Conservation (phyloP, 2,888 invertebrate genomes). For the Capitulum mitella region DNA sequence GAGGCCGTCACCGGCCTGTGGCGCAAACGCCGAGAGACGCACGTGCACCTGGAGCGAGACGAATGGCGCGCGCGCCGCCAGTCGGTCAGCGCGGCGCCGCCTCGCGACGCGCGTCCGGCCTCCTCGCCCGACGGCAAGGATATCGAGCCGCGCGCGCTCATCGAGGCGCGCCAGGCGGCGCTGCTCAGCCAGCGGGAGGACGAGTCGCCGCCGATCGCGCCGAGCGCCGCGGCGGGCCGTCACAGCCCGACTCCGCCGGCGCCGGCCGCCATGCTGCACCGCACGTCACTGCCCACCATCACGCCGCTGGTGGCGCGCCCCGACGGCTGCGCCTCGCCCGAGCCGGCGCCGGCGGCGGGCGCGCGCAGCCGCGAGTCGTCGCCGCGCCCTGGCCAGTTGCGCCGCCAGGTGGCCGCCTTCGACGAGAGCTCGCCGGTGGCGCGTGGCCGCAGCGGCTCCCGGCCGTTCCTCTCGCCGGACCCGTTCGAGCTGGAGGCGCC, state of each 20-base stretch:
- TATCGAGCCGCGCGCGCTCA: conserved; percentile 11
- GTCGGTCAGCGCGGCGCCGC: conserved; percentile 32
- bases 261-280: neutral
- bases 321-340: conserved; percentile 33
- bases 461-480: conserved; percentile 71
- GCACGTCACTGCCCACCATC: neutral
- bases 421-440: conserved; percentile 62
- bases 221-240: neutral
- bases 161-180: conserved; percentile 21
- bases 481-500: conserved; percentile 38
- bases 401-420: conserved; percentile 54
- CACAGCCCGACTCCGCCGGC: neutral
- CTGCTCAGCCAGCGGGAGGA: neutral
- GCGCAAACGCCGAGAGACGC: conserved; percentile 33
- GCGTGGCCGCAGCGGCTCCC: conserved; percentile 35
- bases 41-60: conserved; percentile 29
- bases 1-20: conserved; percentile 35
- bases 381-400: conserved; percentile 65
- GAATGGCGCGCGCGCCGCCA: conserved; percentile 29
- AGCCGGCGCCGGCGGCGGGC: conserved; percentile 32
- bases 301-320: conserved; percentile 32
- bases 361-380: conserved; percentile 48
- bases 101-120: conserved; percentile 31
- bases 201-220: neutral
- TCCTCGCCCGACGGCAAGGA: conserved; percentile 39